Conservation (phyloP, 23 tunicate genomes). For the Trididemnum nubilum region DNA sequence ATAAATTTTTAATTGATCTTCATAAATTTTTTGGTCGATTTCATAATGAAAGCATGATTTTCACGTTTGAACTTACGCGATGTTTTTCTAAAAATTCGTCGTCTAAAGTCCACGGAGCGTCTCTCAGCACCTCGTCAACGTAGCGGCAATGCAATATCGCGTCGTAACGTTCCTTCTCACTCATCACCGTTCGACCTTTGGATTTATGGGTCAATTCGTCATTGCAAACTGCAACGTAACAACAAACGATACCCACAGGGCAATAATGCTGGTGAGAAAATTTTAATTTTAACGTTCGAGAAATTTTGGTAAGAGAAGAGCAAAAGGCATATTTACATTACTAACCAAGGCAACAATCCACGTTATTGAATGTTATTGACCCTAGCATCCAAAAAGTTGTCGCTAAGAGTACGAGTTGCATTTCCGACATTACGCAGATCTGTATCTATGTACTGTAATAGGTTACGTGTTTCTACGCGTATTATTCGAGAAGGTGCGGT, state of each 20-base stretch:
- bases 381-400: no score
- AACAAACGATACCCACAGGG: no score
- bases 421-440: no score
- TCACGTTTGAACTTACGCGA: slow-evolving; percentile 36
- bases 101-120: slow-evolving; percentile 93
- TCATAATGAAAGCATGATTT: neutral
- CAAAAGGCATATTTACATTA: neutral
- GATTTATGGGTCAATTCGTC: slow-evolving; percentile 82
- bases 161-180: slow-evolving; percentile 90
- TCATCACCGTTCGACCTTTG: slow-evolving; percentile 96
- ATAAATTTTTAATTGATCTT: no score
- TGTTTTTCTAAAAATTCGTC: slow-evolving; percentile 90
- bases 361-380: no score
- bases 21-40: neutral
- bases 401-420: no score
- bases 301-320: neutral
- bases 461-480: no score
- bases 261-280: neutral
- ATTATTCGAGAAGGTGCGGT: no score
- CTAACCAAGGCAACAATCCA: no score
- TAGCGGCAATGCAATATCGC: slow-evolving; percentile 93
- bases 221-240: slow-evolving; percentile 77
- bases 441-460: no score
- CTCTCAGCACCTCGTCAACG: slow-evolving; percentile 88
- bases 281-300: neutral